Conservation (phyloP, 1,140 invertebrate genomes). For the Vanessa atalanta region DNA sequence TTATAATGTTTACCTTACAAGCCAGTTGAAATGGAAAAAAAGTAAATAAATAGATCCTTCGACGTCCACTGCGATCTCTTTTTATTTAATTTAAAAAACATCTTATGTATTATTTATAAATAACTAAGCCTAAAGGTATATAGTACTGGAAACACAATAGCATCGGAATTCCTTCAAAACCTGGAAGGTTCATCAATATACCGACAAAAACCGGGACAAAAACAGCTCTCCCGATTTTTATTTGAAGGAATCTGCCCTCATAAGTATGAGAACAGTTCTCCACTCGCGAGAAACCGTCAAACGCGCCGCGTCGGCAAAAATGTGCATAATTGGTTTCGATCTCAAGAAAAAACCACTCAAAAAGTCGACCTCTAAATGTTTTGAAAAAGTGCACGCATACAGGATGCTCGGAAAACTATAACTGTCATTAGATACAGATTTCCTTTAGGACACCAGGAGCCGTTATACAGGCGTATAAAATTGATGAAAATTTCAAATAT, state of each 20-base stretch:
- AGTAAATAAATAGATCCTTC: not conserved
- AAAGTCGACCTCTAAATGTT: constrained; percentile 76
- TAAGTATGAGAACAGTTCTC: constrained; percentile 60
- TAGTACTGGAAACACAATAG: constrained; percentile 33
- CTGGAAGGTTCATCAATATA: constrained; percentile 73
- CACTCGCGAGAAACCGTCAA: constrained; percentile 60
- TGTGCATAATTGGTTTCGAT: constrained; percentile 75
- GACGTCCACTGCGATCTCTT: not conserved
- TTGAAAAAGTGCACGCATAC: constrained; percentile 74
- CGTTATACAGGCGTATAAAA: no score
- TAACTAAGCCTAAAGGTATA: constrained; percentile 24
- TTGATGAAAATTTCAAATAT: no score
- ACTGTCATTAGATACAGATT: constrained; percentile 2
- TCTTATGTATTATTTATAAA: constrained; percentile 33
- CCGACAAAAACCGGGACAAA: constrained; percentile 70
- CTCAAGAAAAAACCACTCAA: constrained; percentile 73
- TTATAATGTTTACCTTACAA: not conserved
- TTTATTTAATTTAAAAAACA: constrained; percentile 2
- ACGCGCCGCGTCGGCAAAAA: constrained; percentile 74
- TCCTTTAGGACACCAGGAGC: not conserved
- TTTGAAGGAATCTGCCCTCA: constrained; percentile 72
- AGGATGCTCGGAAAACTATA: constrained; percentile 49
- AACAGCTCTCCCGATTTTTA: constrained; percentile 71
- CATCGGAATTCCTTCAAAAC: constrained; percentile 68
- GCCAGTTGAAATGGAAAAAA: not conserved